Evolutionary conservation across 2,888 invertebrate species (phyloP).

Genomic region (Mimumesa dahlbomi): DNA sequence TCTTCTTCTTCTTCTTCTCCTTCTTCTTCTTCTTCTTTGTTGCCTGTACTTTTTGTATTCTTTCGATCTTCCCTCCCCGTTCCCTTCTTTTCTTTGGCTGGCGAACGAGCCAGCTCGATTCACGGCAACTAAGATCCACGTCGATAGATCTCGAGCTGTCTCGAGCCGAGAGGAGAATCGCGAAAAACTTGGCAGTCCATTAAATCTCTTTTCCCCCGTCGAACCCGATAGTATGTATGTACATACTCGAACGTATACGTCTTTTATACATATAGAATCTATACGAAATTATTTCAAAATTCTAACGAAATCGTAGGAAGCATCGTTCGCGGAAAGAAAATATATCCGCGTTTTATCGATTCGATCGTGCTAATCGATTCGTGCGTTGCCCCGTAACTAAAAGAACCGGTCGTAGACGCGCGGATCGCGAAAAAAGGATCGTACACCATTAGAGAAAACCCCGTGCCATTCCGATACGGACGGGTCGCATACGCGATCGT

Average conservation of each 20-base stretch:
- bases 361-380: background rate
- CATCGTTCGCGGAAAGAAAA: too few relatives aligned
- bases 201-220: too few relatives aligned
- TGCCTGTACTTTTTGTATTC: constrained; percentile 39
- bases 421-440: constrained; percentile 15
- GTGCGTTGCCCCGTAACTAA: background rate
- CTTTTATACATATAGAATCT: too few relatives aligned
- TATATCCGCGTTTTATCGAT: too few relatives aligned
- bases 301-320: too few relatives aligned
- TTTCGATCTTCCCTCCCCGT: constrained; percentile 11
- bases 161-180: constrained; percentile 24
- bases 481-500: constrained; percentile 14
- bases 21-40: constrained; percentile 50
- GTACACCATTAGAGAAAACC: background rate
- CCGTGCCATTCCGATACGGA: background rate
- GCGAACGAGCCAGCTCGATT: constrained; percentile 33
- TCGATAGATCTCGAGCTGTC: constrained; percentile 61
- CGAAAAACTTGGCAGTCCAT: constrained; percentile 39
- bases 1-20: constrained; percentile 23
- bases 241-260: too few relatives aligned
- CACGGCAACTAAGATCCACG: constrained; percentile 49
- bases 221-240: too few relatives aligned
- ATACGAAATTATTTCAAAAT: too few relatives aligned
- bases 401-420: constrained; percentile 2
- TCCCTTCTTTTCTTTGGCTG: constrained; percentile 35